Evolutionary conservation across 1,140 invertebrate genomes (phyloP), one percentile per base, ranked within the genome.

Genomic region (Heliconius melpomene): DNA sequence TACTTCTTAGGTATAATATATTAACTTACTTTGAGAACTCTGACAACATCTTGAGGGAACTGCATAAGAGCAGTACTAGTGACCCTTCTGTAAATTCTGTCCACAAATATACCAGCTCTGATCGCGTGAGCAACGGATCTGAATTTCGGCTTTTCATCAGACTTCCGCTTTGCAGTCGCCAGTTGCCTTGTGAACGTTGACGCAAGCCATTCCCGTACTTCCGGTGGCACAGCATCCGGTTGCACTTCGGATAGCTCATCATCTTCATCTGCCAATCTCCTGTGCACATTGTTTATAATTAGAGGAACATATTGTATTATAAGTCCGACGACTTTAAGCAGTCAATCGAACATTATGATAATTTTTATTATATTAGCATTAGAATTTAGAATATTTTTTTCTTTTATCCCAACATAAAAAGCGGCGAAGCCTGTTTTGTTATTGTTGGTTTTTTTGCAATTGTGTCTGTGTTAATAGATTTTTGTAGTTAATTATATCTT

Each of bases 111-210:
- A 32, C 99, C 99, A 2, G 99, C 98, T 20, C 99, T 95, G 85
- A 99, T 99, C 79, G 98, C 99, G 90, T 99, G 98, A n/a, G 99
- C 99, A 76, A 99, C 99, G 70, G 98, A 98, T 75, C 98, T 96
- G 94, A 99, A 99, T 94, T 97, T 97, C 23, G 97, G 97, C 88
- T 98, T 98, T 90, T 97, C 97, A 89, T 97, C 98, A 54, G 95
- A 96, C 90, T 96, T 97, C 88, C 96, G 96, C 81, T 96, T 96
- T 72, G 96, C 96, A 76, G 96, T 97, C 78, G 96, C 98, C 93
- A 97, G 91, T 91, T 98, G 98, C 79, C 98, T 96, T 1, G 99
- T 99, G 95, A 99, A 99, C n/a, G 99, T 99, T 66, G 98, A 98
- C 26, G 98, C 98, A 86, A 99, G 92, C 99, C 99, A 99, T 94